A percentile compares a stretch with the other conserved stretches of the same genome.
phyloP scores from a whole-genome alignment of 2,797 vertebrate species.

The Morus bassanus region DNA sequence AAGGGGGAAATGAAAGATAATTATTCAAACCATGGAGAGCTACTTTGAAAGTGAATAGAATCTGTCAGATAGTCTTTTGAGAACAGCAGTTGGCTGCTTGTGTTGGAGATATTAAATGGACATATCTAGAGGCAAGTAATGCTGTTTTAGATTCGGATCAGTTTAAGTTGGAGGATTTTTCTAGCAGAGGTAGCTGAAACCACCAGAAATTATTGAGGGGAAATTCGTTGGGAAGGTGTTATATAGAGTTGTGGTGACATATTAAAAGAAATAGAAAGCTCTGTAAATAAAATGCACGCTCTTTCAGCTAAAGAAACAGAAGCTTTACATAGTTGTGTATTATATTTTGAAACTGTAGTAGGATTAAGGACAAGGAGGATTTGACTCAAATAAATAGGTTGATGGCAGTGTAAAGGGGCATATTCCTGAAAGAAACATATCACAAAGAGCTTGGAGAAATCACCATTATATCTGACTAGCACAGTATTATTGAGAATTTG shows the following conservation, averaged over 20 bases:
- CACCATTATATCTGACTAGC: background rate
- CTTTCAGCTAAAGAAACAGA: background rate
- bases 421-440: background rate
- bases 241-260: background rate
- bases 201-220: slow-evolving; percentile 11
- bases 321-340: slow-evolving; percentile 2
- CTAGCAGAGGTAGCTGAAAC: background rate
- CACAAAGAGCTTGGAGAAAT: background rate
- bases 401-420: background rate
- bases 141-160: slow-evolving; percentile 50
- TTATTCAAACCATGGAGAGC: slow-evolving; percentile 76
- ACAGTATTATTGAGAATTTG: background rate
- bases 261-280: background rate
- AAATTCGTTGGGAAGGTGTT: slow-evolving; percentile 13
- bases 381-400: background rate
- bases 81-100: slow-evolving; percentile 76
- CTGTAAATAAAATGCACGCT: slow-evolving; percentile 13
- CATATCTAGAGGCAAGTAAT: slow-evolving; percentile 67
- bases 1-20: slow-evolving; percentile 76
- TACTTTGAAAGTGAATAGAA: slow-evolving; percentile 82
- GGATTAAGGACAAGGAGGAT: background rate
- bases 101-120: slow-evolving; percentile 73
- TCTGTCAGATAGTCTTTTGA: slow-evolving; percentile 78
- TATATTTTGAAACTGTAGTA: background rate
- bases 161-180: slow-evolving; percentile 45